A percentile compares a stretch with the other conserved stretches of the same genome.
These are phyloP conservation scores for Talpa occidentalis DNA, from an alignment of 2,113 vertebrate genomes.

Conservation along the genomic window DNA sequence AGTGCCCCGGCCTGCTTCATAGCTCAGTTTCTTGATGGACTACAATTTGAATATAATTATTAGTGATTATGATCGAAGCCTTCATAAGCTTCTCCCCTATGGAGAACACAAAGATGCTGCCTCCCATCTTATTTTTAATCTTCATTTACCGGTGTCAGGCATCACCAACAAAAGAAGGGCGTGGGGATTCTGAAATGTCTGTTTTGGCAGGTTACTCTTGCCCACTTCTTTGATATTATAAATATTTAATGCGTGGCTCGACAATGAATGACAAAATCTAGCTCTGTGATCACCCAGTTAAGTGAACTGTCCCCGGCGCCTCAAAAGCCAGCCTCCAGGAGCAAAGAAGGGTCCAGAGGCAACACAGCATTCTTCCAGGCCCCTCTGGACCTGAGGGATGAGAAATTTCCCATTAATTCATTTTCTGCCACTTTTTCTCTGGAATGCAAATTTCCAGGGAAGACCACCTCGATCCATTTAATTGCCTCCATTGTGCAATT, in stretches of 20 bases:
- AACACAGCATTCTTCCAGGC: not conserved
- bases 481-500: not conserved
- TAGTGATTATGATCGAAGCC: slow-evolving; percentile 71
- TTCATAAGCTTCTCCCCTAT: slow-evolving; percentile 43
- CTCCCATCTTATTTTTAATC: slow-evolving; percentile 59
- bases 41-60: slow-evolving; percentile 61
- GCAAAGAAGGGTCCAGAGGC: not conserved
- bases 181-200: slow-evolving; percentile 56
- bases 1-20: not conserved
- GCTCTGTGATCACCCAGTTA: slow-evolving; percentile 5
- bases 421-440: not conserved
- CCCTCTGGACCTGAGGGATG: not conserved
- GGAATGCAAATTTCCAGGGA: not conserved
- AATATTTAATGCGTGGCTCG: slow-evolving; percentile 69
- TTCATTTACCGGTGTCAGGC: slow-evolving; percentile 60
- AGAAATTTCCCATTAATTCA: not conserved
- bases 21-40: slow-evolving; percentile 56
- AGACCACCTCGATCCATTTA: not conserved
- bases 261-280: slow-evolving; percentile 24
- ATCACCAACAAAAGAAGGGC: slow-evolving; percentile 51
- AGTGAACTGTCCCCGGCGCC: not conserved
- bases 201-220: slow-evolving; percentile 66
- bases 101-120: slow-evolving; percentile 19
- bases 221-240: slow-evolving; percentile 52
- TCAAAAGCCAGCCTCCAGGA: not conserved